Conservation (phyloP, 2,113 vertebrate genomes). For the Xiphorhynchus elegans region DNA sequence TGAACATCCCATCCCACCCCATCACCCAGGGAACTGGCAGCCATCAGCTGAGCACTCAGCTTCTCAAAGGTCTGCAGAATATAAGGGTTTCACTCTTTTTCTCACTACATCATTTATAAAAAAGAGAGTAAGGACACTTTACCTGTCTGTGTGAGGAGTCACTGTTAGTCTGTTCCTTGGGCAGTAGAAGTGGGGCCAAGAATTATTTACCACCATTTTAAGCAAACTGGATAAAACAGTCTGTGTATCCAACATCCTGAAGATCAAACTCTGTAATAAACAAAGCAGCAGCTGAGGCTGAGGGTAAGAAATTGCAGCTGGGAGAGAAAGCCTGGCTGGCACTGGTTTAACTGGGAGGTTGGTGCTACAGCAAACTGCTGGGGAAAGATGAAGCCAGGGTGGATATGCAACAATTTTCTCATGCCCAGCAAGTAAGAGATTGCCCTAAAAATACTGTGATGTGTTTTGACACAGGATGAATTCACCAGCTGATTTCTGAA, state of each 20-base stretch:
- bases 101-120: neutral
- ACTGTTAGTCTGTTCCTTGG: neutral
- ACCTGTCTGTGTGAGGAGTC: neutral
- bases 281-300: neutral
- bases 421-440: neutral
- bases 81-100: neutral
- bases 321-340: fast-evolving
- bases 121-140: neutral
- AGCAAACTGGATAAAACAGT: neutral
- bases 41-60: neutral
- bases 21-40: neutral
- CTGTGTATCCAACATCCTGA: neutral
- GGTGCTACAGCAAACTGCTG: neutral
- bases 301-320: neutral
- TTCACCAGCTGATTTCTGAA: neutral
- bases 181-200: neutral
- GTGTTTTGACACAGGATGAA: neutral
- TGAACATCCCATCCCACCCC: neutral
- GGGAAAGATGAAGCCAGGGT: neutral
- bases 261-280: neutral
- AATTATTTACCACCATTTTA: neutral
- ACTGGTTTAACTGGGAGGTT: neutral
- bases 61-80: neutral
- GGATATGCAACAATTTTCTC: neutral
- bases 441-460: neutral